phyloP scores from a whole-genome alignment of 2,113 vertebrate genomes.

The Chloropsis hardwickii region DNA sequence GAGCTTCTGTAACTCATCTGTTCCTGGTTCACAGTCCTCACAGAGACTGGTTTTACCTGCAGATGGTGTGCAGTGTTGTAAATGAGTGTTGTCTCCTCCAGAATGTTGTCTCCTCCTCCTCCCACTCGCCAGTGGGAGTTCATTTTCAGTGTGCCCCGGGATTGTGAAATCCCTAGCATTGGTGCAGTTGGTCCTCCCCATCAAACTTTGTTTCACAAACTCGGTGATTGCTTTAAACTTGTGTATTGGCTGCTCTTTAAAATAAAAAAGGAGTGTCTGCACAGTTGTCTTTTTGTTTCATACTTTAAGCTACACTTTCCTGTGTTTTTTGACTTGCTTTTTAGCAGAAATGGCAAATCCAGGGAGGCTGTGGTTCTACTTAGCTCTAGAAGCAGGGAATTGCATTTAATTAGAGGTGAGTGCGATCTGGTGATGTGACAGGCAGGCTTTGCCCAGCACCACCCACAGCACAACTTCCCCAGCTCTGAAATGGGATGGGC shows the following conservation, averaged over 20 bases:
- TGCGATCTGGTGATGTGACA: background rate
- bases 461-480: background rate
- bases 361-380: background rate
- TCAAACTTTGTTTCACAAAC: background rate
- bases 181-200: background rate
- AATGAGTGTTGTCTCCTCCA: background rate
- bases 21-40: conserved; percentile 12
- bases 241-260: background rate
- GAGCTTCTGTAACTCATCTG: background rate
- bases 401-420: background rate
- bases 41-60: conserved; percentile 45
- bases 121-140: conserved; percentile 29
- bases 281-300: background rate
- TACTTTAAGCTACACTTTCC: background rate
- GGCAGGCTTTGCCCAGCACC: background rate
- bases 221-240: background rate
- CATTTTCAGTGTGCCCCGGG: background rate
- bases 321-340: background rate
- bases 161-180: background rate
- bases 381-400: background rate
- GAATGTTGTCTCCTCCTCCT: too few species aligned
- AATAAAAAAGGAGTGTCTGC: background rate
- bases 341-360: background rate
- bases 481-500: background rate
- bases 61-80: background rate